Conservation (phyloP, 2,888 invertebrate genomes). For the Ischnura elegans region DNA sequence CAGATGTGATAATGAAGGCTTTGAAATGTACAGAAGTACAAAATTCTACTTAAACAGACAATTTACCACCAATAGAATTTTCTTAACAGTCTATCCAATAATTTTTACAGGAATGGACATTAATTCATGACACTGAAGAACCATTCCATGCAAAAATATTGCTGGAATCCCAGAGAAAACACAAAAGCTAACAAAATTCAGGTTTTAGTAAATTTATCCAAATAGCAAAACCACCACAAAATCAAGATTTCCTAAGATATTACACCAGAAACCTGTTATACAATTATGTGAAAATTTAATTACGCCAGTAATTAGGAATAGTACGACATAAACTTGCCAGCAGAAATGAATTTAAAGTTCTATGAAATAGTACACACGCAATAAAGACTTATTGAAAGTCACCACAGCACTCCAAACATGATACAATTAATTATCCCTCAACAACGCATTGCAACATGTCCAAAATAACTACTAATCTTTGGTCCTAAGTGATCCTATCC, state of each 20-base stretch:
- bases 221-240: neutral
- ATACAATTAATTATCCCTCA: neutral
- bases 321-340: constrained; percentile 1
- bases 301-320: constrained; percentile 16
- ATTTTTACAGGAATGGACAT: neutral
- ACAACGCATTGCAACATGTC: constrained; percentile 32
- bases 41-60: neutral
- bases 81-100: neutral
- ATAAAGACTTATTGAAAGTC: constrained; percentile 23
- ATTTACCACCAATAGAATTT: neutral
- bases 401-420: constrained; percentile 53
- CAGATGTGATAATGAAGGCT: neutral
- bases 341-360: neutral
- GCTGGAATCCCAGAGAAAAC: neutral
- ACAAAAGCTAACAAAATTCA: constrained; percentile 2
- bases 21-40: neutral
- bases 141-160: neutral
- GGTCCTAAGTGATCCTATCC: neutral
- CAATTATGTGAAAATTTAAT: neutral
- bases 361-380: constrained; percentile 19
- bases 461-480: constrained; percentile 36
- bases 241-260: constrained; percentile 20
- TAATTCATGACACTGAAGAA: neutral
- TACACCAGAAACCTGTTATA: neutral
- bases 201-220: neutral